Evolutionary conservation across 2,113 vertebrate species (phyloP).

Genomic region (Kryptolebias marmoratus): DNA sequence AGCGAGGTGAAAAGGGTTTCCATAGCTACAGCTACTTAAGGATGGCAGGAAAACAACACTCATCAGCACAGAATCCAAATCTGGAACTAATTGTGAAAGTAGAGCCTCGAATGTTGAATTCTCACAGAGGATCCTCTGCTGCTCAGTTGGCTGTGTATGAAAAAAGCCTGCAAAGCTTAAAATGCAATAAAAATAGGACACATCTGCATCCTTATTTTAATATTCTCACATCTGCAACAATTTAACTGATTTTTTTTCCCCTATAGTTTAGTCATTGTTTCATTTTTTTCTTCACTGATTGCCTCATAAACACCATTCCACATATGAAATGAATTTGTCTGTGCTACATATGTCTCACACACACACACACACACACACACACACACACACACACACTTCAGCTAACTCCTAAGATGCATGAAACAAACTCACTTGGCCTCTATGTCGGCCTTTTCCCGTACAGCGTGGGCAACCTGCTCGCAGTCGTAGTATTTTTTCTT

Average conservation of each 20-base stretch:
- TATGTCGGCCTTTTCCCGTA: constrained; percentile 97
- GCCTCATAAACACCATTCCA: not conserved
- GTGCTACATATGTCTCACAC: not conserved
- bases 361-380: not conserved
- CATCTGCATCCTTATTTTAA: not conserved
- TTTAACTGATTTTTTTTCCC: not conserved
- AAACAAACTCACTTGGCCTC: constrained; percentile 92
- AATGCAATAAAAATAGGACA: not conserved
- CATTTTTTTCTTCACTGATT: not conserved
- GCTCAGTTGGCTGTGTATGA: not conserved
- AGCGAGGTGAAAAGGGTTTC: constrained; percentile 40
- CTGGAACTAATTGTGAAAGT: constrained; percentile 9
- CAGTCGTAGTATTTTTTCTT: constrained; percentile 99
- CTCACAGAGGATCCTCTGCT: not conserved
- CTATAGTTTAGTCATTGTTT: not conserved
- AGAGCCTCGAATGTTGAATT: constrained; percentile 9
- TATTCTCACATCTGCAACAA: no score
- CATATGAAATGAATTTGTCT: not conserved
- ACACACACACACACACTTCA: not conserved
- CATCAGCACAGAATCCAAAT: constrained; percentile 18
- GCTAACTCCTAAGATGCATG: not conserved
- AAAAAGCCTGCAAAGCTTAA: not conserved
- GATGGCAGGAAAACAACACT: constrained; percentile 22
- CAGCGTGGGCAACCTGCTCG: constrained; percentile 97
- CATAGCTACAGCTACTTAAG: constrained; percentile 23